A percentile compares a stretch with the other conserved stretches of the same genome.
Conservation (phyloP, 2,888 invertebrate species). For the Agrochola circellaris region DNA sequence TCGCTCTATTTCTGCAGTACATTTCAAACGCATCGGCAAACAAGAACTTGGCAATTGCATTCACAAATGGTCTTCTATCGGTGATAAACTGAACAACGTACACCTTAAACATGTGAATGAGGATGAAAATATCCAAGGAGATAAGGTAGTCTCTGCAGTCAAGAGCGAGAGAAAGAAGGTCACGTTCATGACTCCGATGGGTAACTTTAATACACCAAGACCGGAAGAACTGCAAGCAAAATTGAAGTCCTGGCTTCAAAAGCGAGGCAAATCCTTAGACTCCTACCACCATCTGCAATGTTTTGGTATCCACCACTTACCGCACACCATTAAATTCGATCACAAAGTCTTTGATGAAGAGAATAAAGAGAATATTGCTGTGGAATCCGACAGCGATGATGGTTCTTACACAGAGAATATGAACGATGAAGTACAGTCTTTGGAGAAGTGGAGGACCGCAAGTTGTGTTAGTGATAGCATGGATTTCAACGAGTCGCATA, state of each 20-base stretch:
- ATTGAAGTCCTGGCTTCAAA: slow-evolving; percentile 89
- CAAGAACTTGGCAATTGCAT: slow-evolving; percentile 81
- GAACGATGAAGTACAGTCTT: slow-evolving; percentile 71
- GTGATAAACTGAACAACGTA: slow-evolving; percentile 80
- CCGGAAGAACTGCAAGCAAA: slow-evolving; percentile 83
- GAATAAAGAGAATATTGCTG: slow-evolving; percentile 89
- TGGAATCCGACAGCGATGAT: slow-evolving; percentile 84
- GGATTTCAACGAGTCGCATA: slow-evolving; percentile 77
- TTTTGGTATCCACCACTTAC: slow-evolving; percentile 84
- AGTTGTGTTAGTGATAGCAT: slow-evolving; percentile 78
- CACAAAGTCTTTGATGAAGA: slow-evolving; percentile 80
- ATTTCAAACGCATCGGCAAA: slow-evolving; percentile 83
- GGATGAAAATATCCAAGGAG: slow-evolving; percentile 75
- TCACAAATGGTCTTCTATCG: slow-evolving; percentile 85
- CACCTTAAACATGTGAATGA: slow-evolving; percentile 79
- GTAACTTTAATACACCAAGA: slow-evolving; percentile 81
- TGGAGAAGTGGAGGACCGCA: slow-evolving; percentile 79
- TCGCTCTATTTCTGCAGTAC: slow-evolving; percentile 88
- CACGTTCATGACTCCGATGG: slow-evolving; percentile 82
- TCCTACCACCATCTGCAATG: slow-evolving; percentile 90
- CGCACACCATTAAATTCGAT: slow-evolving; percentile 52
- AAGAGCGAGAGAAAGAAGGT: slow-evolving; percentile 87
- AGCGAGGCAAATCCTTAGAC: slow-evolving; percentile 86
- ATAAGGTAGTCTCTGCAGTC: slow-evolving; percentile 80
- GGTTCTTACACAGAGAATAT: slow-evolving; percentile 82